A percentile compares a stretch with the other conserved stretches of the same genome.
Conservation (phyloP, 2,113 vertebrate genomes). For the Epinephelus moara region DNA sequence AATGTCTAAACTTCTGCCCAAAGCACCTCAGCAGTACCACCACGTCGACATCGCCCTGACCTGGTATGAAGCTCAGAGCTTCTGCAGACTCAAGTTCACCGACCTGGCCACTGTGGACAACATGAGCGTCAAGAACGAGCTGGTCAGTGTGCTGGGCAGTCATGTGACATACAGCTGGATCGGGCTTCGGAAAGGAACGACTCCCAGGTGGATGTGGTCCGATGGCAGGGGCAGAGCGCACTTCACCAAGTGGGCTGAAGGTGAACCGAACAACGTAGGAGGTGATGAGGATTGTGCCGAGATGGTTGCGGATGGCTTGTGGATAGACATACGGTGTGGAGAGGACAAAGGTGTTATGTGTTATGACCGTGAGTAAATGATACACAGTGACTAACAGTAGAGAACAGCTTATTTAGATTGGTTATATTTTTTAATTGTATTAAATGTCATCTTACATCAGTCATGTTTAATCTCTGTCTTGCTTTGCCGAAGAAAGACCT, state of each 20-base stretch:
- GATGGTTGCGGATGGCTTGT: rapidly evolving
- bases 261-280: not conserved
- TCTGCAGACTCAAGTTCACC: conserved; percentile 41
- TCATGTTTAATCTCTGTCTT: too few species aligned
- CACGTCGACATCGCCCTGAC: not conserved
- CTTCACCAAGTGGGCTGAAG: rapidly evolving
- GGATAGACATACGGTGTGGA: rapidly evolving
- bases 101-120: conserved; percentile 40
- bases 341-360: not conserved
- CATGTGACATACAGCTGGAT: conserved; percentile 13
- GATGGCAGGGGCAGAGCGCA: not conserved
- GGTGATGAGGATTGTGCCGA: not conserved
- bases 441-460: too few species aligned
- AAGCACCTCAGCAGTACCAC: conserved; percentile 13
- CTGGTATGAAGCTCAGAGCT: conserved; percentile 47
- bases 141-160: not conserved
- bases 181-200: not conserved
- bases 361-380: conserved; percentile 39
- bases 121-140: not conserved
- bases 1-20: not conserved
- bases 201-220: conserved; percentile 26
- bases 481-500: too few species aligned
- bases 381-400: not conserved
- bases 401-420: too few species aligned
- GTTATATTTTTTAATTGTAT: too few species aligned